phyloP scores from a whole-genome alignment of 2,888 invertebrate species.

The Cataglyphis albicans region DNA sequence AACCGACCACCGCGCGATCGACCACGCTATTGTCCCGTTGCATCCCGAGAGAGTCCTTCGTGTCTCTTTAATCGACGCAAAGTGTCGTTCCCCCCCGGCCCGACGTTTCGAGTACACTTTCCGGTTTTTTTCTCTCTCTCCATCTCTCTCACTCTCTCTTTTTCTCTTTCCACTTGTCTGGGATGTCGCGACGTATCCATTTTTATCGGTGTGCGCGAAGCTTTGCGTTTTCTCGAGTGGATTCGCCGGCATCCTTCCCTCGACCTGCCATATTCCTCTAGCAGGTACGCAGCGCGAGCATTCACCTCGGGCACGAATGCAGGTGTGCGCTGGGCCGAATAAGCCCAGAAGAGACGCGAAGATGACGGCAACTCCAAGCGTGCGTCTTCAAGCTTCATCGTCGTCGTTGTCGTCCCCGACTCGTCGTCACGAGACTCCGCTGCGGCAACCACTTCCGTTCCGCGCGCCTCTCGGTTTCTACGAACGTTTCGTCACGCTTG shows the following conservation, averaged over 20 bases:
- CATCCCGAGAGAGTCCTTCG: conserved; percentile 23
- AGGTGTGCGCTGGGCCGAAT: conserved; percentile 57
- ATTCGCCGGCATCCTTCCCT: conserved; percentile 45
- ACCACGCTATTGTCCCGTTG: conserved; percentile 11
- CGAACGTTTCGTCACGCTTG: conserved; percentile 68
- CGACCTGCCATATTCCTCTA: conserved; percentile 54
- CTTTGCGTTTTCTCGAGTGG: conserved; percentile 68
- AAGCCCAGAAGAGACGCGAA: conserved; percentile 52
- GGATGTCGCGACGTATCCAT: conserved; percentile 63
- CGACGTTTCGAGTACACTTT: conserved; percentile 9
- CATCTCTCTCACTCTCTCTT: neutral
- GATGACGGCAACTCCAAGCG: conserved; percentile 46
- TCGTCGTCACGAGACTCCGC: conserved; percentile 42
- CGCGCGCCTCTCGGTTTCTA: conserved; percentile 41
- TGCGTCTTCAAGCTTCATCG: conserved; percentile 40
- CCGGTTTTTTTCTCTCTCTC: neutral
- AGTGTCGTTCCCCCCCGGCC: neutral
- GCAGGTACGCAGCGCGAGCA: conserved; percentile 41
- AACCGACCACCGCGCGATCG: conserved; percentile 34
- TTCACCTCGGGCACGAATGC: conserved; percentile 47
- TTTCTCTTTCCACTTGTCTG: neutral
- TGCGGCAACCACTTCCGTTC: conserved; percentile 57
- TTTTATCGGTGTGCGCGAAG: conserved; percentile 62
- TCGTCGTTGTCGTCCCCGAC: neutral
- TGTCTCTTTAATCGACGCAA: conserved; percentile 21